Base-by-base conservation (phyloP, 2,888 invertebrate species). In the Molorchus minor region DNA sequence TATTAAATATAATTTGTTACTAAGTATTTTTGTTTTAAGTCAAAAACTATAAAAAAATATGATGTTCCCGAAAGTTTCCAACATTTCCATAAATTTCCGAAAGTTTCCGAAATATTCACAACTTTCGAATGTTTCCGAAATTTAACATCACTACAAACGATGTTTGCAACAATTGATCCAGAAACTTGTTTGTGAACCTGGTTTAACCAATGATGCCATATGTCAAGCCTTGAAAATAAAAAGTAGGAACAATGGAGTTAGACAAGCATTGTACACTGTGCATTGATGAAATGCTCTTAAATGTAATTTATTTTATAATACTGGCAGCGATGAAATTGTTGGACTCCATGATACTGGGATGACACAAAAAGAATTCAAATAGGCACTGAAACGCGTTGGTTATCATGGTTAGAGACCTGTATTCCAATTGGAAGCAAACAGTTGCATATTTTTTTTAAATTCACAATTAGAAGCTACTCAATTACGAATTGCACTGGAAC, bases 241-340 rank as follows among this genome's bases (percentile, higher is more conserved):
- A 62, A 5, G 4, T 7, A 38, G 10, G 5, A 38, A 38, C 10
- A n/a, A 7, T 15, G 38, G 38, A 38, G 16, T 15, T 38, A n/a
- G 38, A 38, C 38, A 38, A 38, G n/a, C 10, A 38, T 12, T 5
- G 4, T 38, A 12, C 13, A 10, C 20, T 43, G 12, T 43, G 44
- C 20, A 43, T 43, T 43, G 19, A 43, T 43, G 44, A 43, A 17
- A 43, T 12, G 20, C 44, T 25, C 19, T 43, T 43, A 43, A 43
- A 17, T 19, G 19, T 15, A 43, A 43, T 13, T 12, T 43, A 13
- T 43, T 43, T 25, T 43, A 3, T 25, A 10, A 43, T 17, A 59
- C 43, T 53, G 43, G 19, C 33, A 10, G 15, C n/a, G 44, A 43
- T 3, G 29, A 43, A 25, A 43, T 43, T 43, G 29, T 43, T 43